Base-by-base conservation (phyloP, 2,888 invertebrate genomes). In the Fragum whitleyi region DNA sequence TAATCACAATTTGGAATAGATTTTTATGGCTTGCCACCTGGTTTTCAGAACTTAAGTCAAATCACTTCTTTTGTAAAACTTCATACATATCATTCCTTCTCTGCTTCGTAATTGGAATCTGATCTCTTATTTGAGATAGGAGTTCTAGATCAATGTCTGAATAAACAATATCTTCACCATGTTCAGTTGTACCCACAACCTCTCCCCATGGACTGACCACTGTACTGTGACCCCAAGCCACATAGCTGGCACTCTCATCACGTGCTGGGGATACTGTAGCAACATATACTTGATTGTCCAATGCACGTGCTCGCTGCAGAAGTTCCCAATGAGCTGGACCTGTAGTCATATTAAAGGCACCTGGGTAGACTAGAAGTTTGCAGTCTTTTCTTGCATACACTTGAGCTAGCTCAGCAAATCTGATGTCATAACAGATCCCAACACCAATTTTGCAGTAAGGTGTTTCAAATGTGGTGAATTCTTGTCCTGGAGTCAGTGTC, bases 291-390 rank as follows among this genome's bases (percentile, higher is more conserved):
- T 98, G 98, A 93, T 97, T 97, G 94, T 99, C 98, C 42, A 96
- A 95, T 47, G 99, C 98, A 68, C 98, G 95, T 0, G 96, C 95
- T 62, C 97, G 95, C 79, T 96, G 96, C 23, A 99, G 94, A 5
- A 98, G 94, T 92, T 98, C 97, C 98, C 98, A 99, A 94, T 99
- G 98, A 74, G 96, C 95, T 0, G 98, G 98, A 0, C 99, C 99
- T 0, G 99, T 99, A 0, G 97, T 98, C 97, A 97, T 97, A 94
- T 98, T 99, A 94, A 99, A 99, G 0, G 98, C 98, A 32, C 97
- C 98, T 0, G 99, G 99, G 94, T 98, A 99, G 29, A 99, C 95
- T 36, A 99, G 94, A 89, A 98, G 94, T 74, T 97, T 96, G 91
- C 98, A 98, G 0, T 94, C 95, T 83, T 91, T 88, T 55, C 92